Conservation (phyloP, 2,888 invertebrate species). For the Microlaimidae sp. region DNA sequence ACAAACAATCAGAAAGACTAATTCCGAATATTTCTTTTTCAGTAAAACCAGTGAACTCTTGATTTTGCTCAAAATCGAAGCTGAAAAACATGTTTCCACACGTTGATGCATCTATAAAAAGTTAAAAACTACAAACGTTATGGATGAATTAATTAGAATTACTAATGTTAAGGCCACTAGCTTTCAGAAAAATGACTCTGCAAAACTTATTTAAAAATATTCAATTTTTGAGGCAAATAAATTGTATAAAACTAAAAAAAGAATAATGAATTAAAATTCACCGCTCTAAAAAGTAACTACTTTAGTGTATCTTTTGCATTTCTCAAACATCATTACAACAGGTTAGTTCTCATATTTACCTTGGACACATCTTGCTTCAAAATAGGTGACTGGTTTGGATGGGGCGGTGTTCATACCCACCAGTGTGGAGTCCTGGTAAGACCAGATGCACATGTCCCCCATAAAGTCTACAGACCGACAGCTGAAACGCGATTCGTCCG, state of each 20-base stretch:
- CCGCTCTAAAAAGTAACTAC: too few species aligned
- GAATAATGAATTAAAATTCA: too few species aligned
- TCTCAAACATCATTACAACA: too few species aligned
- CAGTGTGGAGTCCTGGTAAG: not conserved
- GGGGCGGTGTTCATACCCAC: not conserved
- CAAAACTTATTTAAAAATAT: too few species aligned
- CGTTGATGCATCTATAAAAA: not conserved
- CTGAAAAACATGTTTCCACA: constrained; percentile 4
- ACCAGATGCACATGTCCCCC: not conserved
- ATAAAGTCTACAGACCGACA: not conserved
- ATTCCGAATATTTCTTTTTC: not conserved
- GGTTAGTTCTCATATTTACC: not conserved
- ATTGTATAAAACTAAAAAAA: too few species aligned
- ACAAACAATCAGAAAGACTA: not conserved
- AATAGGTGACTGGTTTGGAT: not conserved
- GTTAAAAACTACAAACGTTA: not conserved
- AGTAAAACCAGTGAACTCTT: constrained; percentile 6
- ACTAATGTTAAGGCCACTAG: too few species aligned
- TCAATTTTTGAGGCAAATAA: too few species aligned
- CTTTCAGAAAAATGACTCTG: too few species aligned
- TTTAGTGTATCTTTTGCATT: too few species aligned
- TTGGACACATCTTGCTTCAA: not conserved
- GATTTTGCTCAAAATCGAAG: constrained; percentile 5
- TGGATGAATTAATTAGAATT: too few species aligned
- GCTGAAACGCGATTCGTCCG: not conserved